A percentile compares a stretch with the other conserved stretches of the same genome.
Conservation (phyloP, 2,888 invertebrate genomes). For the Saturnia pavonia region DNA sequence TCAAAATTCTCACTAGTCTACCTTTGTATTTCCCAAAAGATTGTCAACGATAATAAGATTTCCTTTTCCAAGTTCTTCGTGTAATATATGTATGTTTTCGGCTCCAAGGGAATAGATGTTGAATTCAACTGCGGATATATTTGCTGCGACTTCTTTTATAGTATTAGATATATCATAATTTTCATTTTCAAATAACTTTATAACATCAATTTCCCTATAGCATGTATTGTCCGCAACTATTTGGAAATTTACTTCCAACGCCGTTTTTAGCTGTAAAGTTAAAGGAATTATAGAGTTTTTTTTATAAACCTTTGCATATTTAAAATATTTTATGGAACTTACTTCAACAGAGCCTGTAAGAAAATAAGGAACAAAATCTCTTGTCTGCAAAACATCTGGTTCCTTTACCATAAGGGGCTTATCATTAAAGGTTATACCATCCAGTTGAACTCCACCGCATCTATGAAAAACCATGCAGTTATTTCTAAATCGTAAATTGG, state of each 20-base stretch:
- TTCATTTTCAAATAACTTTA: conserved; percentile 35
- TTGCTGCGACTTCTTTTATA: conserved; percentile 34
- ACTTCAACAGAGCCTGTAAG: conserved; percentile 37
- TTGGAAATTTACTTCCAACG: conserved; percentile 50
- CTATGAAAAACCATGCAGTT: conserved; percentile 28
- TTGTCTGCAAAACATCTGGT: conserved; percentile 35
- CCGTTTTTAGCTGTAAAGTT: conserved; percentile 44
- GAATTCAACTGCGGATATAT: conserved; percentile 28
- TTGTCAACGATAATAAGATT: conserved; percentile 47
- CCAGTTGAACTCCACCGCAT: conserved; percentile 41
- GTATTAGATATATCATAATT: conserved; percentile 30
- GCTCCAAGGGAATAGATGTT: conserved; percentile 26
- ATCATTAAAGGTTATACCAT: conserved; percentile 35
- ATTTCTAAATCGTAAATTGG: background rate
- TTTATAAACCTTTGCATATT: background rate
- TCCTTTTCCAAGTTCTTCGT: conserved; percentile 28
- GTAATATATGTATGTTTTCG: conserved; percentile 24
- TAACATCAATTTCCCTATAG: conserved; percentile 34
- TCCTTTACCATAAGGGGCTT: conserved; percentile 29
- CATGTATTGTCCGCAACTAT: conserved; percentile 46
- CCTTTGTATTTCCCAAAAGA: conserved; percentile 45
- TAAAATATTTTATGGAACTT: conserved; percentile 23
- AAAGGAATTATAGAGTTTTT: background rate
- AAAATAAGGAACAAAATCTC: conserved; percentile 41
- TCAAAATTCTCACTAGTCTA: conserved; percentile 27